These are phyloP conservation scores for Ametastegia equiseti DNA, from an alignment of 2,888 invertebrate genomes.

Conservation along the genomic window DNA sequence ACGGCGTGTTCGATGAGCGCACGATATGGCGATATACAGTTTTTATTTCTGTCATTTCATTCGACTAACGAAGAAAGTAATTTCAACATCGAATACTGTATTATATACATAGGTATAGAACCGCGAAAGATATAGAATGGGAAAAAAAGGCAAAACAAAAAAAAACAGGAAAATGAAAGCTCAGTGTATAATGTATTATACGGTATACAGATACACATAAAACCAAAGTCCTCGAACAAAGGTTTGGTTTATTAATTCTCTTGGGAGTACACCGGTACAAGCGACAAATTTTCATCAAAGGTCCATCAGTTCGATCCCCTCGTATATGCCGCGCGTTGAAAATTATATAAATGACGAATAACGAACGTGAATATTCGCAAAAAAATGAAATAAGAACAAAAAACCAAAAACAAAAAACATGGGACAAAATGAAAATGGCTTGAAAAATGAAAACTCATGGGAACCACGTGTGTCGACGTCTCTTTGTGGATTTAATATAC, in stretches of 20 bases:
- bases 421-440: neutral
- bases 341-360: neutral
- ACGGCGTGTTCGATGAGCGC: neutral
- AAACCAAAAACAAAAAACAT: neutral
- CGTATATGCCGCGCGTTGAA: neutral
- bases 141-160: neutral
- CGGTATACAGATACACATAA: too few species aligned
- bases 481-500: too few species aligned
- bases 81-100: neutral
- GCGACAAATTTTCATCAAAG: conserved; percentile 32
- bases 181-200: neutral
- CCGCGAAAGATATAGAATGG: too few species aligned
- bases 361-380: neutral
- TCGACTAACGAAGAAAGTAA: neutral
- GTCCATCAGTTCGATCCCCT: neutral
- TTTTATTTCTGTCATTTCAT: neutral
- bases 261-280: neutral
- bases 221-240: neutral
- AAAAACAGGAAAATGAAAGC: neutral
- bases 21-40: neutral
- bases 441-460: neutral
- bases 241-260: neutral
- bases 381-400: neutral
- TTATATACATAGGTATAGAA: too few species aligned
- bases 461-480: too few species aligned